Base-by-base conservation (phyloP, 2,797 vertebrate genomes). In the Perodicticus potto region DNA sequence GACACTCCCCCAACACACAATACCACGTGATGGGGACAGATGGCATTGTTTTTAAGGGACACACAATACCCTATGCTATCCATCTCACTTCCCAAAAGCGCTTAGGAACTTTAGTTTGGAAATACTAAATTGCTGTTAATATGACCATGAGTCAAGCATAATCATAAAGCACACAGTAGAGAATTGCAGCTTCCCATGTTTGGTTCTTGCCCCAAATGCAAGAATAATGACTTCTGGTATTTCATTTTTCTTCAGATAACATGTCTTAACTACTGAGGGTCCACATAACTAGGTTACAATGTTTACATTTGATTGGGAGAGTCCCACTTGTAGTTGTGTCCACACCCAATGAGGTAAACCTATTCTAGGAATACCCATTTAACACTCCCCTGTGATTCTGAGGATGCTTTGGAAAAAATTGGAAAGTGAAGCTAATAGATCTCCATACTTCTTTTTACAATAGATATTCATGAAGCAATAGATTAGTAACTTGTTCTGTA, bases 61-160 rank as follows among this genome's bases (percentile, higher is more conserved):
- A 63, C 2, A 29, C 59, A 43, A 90, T 67, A 43, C 23, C 83
- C 25, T 29, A 29, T 74, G 4, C 19, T 29, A 40, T 43, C 55
- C 83, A 83, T 57, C 7, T 2, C 43, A 53, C 3, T 94, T 93
- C 78, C 40, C 27, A 84, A 73, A 91, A 61, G 16, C 92, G 8
- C 76, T 92, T 77, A 40, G 49, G 45, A 91, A 86, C 40, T 91
- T 53, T 16, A 14, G 1, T 72, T 17, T 49, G 7, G 32, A 19
- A 83, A 94, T 74, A 70, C 43, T 92, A 72, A 76, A 53, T 45
- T 89, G n/a, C 43, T 78, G 90, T 37, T 73, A 61, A 59, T 10
- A 88, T 72, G 8, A 95, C 34, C 61, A 34, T 76, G 55, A 90
- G n/a, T 67, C 29, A 77, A 61, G 4, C 70, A 22, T 57, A 37